Conservation (phyloP, 2,888 invertebrate genomes). For the Phania funesta region DNA sequence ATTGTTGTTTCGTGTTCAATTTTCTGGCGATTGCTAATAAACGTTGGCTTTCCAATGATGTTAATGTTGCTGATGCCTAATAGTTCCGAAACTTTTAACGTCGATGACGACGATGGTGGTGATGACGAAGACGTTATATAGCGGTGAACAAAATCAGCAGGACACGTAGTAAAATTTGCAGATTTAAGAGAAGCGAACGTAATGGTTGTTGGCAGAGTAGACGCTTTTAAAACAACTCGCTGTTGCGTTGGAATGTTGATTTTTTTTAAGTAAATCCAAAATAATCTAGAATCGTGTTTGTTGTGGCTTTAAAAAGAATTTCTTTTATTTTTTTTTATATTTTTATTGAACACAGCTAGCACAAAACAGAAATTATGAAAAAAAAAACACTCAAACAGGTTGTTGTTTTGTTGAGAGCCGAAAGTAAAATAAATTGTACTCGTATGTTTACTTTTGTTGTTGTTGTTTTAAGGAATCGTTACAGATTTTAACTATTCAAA, state of each 20-base stretch:
- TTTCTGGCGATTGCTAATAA: slow-evolving; percentile 57
- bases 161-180: slow-evolving; percentile 36
- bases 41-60: slow-evolving; percentile 32
- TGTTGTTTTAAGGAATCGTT: slow-evolving; percentile 4
- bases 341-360: slow-evolving; percentile 2
- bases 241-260: slow-evolving; percentile 78
- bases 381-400: slow-evolving; percentile 62
- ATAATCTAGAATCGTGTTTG: slow-evolving; percentile 3
- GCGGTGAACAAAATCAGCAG: not conserved
- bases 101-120: not conserved
- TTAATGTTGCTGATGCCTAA: slow-evolving; percentile 43
- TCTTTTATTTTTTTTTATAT: slow-evolving; percentile 15
- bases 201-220: slow-evolving; percentile 61
- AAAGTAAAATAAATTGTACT: slow-evolving; percentile 13
- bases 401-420: slow-evolving; percentile 48
- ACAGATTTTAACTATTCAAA: slow-evolving; percentile 6
- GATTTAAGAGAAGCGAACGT: slow-evolving; percentile 50
- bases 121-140: not conserved
- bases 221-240: slow-evolving; percentile 64
- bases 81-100: slow-evolving; percentile 9
- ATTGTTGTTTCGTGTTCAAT: slow-evolving; percentile 71
- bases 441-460: slow-evolving; percentile 10
- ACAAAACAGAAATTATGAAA: not conserved
- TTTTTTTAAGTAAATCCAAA: slow-evolving; percentile 50
- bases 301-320: not conserved